Evolutionary conservation across 2,888 invertebrate species (phyloP).

Genomic region (Tromatobia lineatoria): DNA sequence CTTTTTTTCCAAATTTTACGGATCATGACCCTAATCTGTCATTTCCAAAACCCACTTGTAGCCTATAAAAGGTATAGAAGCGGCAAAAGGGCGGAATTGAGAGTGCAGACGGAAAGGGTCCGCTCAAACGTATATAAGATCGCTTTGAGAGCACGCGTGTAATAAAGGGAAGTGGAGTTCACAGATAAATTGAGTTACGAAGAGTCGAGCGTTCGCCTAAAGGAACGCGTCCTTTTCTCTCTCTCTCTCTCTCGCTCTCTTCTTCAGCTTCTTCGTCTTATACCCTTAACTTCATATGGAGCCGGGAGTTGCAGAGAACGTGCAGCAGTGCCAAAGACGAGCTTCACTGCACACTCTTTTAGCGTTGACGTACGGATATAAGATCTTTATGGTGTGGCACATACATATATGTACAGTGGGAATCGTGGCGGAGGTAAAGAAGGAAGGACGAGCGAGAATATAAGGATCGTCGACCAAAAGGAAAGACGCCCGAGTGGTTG

Average conservation of each 20-base stretch:
- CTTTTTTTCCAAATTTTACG: neutral
- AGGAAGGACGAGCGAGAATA: slow-evolving; percentile 23
- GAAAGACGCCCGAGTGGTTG: slow-evolving; percentile 26
- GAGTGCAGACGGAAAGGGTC: slow-evolving; percentile 8
- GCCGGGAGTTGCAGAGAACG: neutral
- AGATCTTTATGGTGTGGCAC: neutral
- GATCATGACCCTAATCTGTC: slow-evolving; percentile 20
- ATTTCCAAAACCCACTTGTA: slow-evolving; percentile 21
- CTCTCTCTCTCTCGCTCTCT: slow-evolving; percentile 11
- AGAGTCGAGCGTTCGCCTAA: slow-evolving; percentile 56
- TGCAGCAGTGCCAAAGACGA: slow-evolving; percentile 19
- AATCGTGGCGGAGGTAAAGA: neutral
- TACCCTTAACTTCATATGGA: slow-evolving; percentile 6
- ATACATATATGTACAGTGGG: neutral
- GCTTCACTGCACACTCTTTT: slow-evolving; percentile 7
- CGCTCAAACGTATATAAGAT: slow-evolving; percentile 73
- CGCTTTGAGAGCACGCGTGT: slow-evolving; percentile 77
- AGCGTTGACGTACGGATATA: neutral
- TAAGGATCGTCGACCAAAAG: slow-evolving; percentile 38
- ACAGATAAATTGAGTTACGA: slow-evolving; percentile 80
- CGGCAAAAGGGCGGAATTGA: slow-evolving; percentile 46
- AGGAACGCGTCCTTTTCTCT: slow-evolving; percentile 23
- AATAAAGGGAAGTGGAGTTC: slow-evolving; percentile 78
- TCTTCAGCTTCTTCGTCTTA: slow-evolving; percentile 6
- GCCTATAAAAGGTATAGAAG: slow-evolving; percentile 10